A percentile compares a stretch with the other conserved stretches of the same genome.
Evolutionary conservation across 2,113 vertebrate species (phyloP).

Genomic region (Cheirogaleus medius): DNA sequence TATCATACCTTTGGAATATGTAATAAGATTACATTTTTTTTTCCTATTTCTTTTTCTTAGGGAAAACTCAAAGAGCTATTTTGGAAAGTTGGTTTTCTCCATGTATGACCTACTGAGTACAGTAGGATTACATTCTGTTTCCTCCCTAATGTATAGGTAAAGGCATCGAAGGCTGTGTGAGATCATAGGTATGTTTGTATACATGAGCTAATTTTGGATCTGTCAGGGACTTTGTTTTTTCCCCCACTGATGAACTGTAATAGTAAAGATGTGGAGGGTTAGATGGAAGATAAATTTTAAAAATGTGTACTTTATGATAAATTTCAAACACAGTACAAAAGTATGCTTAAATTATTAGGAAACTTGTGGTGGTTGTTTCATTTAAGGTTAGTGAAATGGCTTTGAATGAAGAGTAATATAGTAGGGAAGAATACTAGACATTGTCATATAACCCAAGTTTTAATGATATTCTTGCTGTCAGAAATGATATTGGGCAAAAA

Average conservation of each 20-base stretch:
- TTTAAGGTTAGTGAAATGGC: background rate
- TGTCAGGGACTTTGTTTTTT: background rate
- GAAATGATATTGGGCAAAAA: background rate
- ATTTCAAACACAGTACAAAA: background rate
- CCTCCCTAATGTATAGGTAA: constrained; percentile 22
- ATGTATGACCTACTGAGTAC: background rate
- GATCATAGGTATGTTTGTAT: background rate
- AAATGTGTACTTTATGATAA: background rate
- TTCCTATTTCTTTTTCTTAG: constrained; percentile 8
- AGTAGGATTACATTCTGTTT: constrained; percentile 35
- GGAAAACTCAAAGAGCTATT: constrained; percentile 28
- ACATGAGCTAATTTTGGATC: background rate
- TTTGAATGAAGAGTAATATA: background rate
- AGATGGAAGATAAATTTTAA: background rate
- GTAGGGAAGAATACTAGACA: background rate
- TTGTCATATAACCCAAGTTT: background rate
- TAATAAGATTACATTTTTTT: background rate
- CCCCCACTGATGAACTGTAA: background rate
- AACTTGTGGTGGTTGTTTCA: background rate
- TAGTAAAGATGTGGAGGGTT: background rate
- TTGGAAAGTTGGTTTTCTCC: constrained; percentile 36
- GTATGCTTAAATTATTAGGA: background rate
- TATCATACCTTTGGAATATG: background rate
- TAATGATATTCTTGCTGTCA: background rate
- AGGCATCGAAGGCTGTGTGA: background rate